These are phyloP conservation scores for Bolborhynchus lineola DNA, from an alignment of 2,113 vertebrate species.

Conservation along the genomic window DNA sequence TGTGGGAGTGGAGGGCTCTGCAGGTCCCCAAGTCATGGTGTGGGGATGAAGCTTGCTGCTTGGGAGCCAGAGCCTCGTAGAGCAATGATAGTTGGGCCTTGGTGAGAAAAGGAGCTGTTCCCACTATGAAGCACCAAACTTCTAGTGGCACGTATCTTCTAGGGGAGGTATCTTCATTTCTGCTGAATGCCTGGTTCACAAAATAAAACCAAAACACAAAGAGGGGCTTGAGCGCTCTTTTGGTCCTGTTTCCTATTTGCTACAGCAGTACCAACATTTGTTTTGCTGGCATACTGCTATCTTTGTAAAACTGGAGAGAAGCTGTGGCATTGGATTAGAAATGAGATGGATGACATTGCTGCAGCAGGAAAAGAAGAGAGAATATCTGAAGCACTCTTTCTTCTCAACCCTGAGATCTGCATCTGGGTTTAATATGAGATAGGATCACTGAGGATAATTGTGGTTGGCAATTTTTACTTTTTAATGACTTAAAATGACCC, in stretches of 20 bases:
- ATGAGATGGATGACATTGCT: neutral
- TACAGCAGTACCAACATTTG: neutral
- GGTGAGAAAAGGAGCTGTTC: neutral
- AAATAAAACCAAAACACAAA: neutral
- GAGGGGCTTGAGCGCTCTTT: neutral
- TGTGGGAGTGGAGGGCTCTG: neutral
- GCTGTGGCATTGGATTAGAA: neutral
- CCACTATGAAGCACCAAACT: neutral
- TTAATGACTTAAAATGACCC: slow-evolving; percentile 9
- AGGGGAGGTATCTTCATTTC: rapidly evolving
- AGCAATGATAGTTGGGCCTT: neutral
- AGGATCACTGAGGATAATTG: neutral
- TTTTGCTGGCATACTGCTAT: neutral
- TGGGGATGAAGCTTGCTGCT: neutral
- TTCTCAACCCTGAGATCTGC: neutral
- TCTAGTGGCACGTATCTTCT: rapidly evolving
- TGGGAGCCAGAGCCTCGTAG: neutral
- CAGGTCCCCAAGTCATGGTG: rapidly evolving
- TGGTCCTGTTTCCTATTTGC: neutral
- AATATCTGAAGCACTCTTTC: neutral
- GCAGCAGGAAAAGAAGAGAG: neutral
- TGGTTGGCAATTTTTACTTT: slow-evolving; percentile 10
- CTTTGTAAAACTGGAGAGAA: neutral
- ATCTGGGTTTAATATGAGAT: neutral
- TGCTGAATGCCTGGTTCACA: neutral